Base-by-base conservation (phyloP, 2,113 vertebrate genomes). In the Saiga tatarica region DNA sequence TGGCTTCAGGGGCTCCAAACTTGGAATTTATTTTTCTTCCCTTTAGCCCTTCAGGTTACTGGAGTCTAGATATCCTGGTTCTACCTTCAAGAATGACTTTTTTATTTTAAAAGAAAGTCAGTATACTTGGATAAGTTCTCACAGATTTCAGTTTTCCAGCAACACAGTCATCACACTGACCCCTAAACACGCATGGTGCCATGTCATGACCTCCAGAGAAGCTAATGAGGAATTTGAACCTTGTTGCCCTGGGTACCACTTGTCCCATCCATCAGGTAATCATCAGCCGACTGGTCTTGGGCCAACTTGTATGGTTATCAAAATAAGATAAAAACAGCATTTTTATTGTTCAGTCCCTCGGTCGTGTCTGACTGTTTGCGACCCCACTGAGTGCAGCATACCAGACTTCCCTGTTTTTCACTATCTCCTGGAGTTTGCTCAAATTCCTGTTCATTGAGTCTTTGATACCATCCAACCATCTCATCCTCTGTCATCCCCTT, bases 321-420 rank as follows among this genome's bases (percentile, higher is more conserved):
- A 91, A 91, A 60, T 91, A 91, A 93, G 94, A 74, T 83, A 71
- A 94, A 92, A 95, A 53, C 14, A 36, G 45, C 74, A 36, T 16
- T 76, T 76, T 76, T 42, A 26, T 26, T 42, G 39, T 26, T 76
- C 23, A 42, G 23, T 42, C 39, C 23, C 71, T 76, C 23, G 26
- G 39, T 42, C 12, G 0, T 76, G 21, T 42, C 39, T 26, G 23
- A 76, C 23, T 6, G 2, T 26, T 26, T 76, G 39, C 1, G 1
- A 42, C 71, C 39, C 39, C 39, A 14, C 0, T 13, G 71, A 42
- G 12, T 15, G 12, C 15, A 76, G 23, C 6, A 42, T 2, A 6
- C 9, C 23, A 42, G 39, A 26, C 71, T 26, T 76, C 39, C 39
- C 39, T 76, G 71, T 76, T 42, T 26, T 76, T 76, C 36, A 26